Conservation (phyloP, 2,797 vertebrate genomes). For the Taenioides sp. region DNA sequence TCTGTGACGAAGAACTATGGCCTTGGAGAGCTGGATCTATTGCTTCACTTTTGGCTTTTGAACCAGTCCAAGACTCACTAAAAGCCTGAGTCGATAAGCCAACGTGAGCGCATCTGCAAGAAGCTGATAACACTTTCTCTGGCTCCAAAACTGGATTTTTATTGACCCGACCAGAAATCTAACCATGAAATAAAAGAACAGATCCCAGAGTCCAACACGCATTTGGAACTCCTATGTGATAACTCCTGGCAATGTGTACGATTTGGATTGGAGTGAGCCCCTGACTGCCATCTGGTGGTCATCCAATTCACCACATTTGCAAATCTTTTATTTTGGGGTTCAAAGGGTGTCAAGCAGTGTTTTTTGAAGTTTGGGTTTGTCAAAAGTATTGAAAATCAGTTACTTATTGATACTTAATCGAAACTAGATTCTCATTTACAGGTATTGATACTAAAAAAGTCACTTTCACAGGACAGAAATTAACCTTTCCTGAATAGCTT, state of each 20-base stretch:
- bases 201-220: background rate
- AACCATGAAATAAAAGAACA: background rate
- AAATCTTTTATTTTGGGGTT: too few species aligned
- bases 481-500: too few species aligned
- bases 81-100: background rate
- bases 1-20: background rate
- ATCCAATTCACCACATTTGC: too few species aligned
- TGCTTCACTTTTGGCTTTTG: background rate
- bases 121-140: slow-evolving; percentile 1
- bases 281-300: background rate
- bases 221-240: background rate
- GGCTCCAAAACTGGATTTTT: background rate
- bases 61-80: background rate
- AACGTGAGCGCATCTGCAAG: background rate
- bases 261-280: background rate
- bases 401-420: too few species aligned
- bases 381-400: too few species aligned
- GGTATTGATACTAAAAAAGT: too few species aligned
- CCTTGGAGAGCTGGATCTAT: background rate
- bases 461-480: too few species aligned
- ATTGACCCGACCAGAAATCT: background rate
- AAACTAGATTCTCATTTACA: too few species aligned
- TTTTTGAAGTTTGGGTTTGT: too few species aligned
- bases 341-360: too few species aligned
- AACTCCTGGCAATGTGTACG: background rate